These are phyloP conservation scores for Saturnia japonica DNA, from an alignment of 2,888 invertebrate genomes.

Conservation along the genomic window DNA sequence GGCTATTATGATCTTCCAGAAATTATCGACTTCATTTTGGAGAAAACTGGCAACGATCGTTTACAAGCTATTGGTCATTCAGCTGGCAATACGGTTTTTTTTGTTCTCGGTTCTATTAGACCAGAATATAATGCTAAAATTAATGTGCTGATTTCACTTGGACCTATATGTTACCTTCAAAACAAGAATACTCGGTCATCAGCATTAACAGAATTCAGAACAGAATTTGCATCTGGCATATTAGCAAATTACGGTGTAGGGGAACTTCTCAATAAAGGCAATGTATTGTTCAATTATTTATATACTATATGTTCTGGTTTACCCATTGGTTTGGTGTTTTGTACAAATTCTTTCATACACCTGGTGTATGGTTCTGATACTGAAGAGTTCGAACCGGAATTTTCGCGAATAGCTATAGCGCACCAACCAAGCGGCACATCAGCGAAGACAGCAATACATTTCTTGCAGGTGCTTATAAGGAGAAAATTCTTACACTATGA, in stretches of 20 bases:
- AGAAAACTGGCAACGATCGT: not conserved
- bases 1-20: slow-evolving; percentile 13
- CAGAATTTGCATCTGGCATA: not conserved
- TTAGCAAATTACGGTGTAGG: not conserved
- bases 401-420: not conserved
- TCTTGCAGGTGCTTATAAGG: not conserved
- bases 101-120: not conserved
- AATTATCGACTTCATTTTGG: slow-evolving; percentile 16
- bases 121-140: slow-evolving; percentile 20
- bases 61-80: slow-evolving; percentile 11
- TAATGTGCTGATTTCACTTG: slow-evolving; percentile 7
- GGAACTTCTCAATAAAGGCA: not conserved
- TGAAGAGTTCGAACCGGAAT: slow-evolving; percentile 8
- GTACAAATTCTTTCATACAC: not conserved
- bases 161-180: not conserved
- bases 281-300: not conserved
- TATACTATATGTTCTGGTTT: not conserved
- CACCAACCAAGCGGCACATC: slow-evolving; percentile 15
- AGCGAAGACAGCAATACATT: slow-evolving; percentile 6
- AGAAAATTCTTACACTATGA: slow-evolving; percentile 35
- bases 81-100: slow-evolving; percentile 11
- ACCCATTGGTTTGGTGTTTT: not conserved
- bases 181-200: not conserved
- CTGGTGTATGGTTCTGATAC: not conserved
- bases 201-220: not conserved